Conservation (phyloP, 2,797 vertebrate genomes). For the Sebastes iracundus region DNA sequence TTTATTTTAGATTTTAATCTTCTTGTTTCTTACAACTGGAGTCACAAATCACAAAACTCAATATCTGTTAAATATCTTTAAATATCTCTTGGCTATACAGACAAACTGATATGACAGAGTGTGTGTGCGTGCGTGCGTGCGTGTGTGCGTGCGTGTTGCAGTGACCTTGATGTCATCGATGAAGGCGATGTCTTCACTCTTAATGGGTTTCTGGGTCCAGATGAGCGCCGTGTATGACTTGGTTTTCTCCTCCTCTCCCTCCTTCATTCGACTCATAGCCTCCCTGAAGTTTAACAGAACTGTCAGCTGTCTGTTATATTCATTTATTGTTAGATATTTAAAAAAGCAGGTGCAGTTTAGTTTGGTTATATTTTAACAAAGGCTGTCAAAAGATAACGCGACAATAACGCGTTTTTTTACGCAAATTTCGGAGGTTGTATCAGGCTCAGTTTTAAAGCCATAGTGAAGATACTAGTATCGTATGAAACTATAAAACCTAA, state of each 20-base stretch:
- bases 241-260: constrained; percentile 97
- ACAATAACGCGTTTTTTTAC: too few relatives aligned
- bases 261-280: constrained; percentile 94
- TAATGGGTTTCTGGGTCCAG: constrained; percentile 89
- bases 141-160: background rate
- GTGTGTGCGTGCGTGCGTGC: background rate
- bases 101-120: background rate
- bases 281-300: constrained; percentile 80
- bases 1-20: background rate
- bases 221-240: constrained; percentile 96
- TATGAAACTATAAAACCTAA: too few relatives aligned
- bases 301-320: background rate
- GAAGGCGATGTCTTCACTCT: constrained; percentile 86
- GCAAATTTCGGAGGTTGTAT: too few relatives aligned
- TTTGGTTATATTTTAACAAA: background rate
- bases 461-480: too few relatives aligned
- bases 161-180: constrained; percentile 89
- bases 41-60: too few relatives aligned
- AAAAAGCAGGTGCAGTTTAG: too few relatives aligned
- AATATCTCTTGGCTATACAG: background rate
- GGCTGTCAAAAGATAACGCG: too few relatives aligned
- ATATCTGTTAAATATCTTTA: background rate
- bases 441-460: too few relatives aligned
- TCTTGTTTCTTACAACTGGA: too few relatives aligned
- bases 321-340: fast-evolving